phyloP scores from a whole-genome alignment of 2,113 vertebrate species.

The Mesitornis unicolor region DNA sequence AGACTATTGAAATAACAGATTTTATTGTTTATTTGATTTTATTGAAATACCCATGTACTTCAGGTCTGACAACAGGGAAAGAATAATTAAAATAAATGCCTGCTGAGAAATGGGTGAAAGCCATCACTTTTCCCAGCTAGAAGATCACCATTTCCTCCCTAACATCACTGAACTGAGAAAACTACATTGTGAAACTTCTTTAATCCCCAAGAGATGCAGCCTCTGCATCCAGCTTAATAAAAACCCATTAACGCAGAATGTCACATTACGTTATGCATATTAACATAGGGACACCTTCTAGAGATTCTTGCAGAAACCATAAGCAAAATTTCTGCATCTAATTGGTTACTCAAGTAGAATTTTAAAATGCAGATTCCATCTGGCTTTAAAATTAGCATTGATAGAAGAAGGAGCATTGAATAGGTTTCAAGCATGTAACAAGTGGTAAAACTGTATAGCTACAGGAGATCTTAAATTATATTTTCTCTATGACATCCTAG shows the following conservation, averaged over 20 bases:
- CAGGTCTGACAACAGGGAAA: neutral
- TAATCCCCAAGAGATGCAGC: neutral
- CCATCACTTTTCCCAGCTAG: neutral
- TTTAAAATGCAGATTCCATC: conserved; percentile 4
- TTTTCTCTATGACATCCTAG: neutral
- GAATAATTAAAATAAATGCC: neutral
- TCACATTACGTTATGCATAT: neutral
- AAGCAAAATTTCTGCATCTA: conserved; percentile 6
- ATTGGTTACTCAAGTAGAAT: neutral
- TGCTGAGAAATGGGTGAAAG: neutral
- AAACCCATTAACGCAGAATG: conserved; percentile 6
- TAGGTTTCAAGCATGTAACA: neutral
- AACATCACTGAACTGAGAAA: neutral
- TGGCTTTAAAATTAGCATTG: conserved; percentile 10
- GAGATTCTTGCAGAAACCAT: neutral
- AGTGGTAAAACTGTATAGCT: neutral
- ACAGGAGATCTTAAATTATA: neutral
- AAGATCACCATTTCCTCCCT: neutral
- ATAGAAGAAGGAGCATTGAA: neutral
- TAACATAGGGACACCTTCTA: neutral
- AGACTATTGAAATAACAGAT: neutral
- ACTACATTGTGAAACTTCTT: neutral
- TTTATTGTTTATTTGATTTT: neutral
- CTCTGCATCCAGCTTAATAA: conserved; percentile 10
- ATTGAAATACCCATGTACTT: neutral